phyloP scores from a whole-genome alignment of 2,113 vertebrate genomes.

The Scomber japonicus region DNA sequence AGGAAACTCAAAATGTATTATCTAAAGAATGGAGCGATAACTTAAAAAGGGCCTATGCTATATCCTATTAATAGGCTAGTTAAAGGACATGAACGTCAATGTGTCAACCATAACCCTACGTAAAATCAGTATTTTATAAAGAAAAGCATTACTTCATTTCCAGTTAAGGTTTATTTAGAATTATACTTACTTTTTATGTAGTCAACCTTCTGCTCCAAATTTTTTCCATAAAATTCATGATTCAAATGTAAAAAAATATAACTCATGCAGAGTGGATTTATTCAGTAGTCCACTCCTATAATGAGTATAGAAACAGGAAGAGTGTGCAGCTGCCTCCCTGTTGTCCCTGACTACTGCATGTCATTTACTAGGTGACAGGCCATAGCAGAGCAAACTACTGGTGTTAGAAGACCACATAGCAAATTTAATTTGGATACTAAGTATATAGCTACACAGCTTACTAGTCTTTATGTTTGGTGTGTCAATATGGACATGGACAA shows the following conservation, averaged over 20 bases:
- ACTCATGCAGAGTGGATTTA: neutral
- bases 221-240: neutral
- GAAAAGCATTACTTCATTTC: neutral
- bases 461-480: constrained; percentile 31
- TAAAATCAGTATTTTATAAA: too few relatives aligned
- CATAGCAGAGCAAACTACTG: constrained; percentile 33
- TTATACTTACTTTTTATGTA: constrained; percentile 47
- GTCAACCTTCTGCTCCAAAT: neutral
- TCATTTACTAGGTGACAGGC: constrained; percentile 46
- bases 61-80: too few relatives aligned
- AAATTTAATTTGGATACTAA: constrained; percentile 31
- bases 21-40: too few relatives aligned
- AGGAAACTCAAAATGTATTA: too few relatives aligned
- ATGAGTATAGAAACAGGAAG: constrained; percentile 50
- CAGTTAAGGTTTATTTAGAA: neutral
- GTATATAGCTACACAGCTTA: neutral
- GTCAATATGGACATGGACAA: constrained; percentile 41
- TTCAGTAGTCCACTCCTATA: neutral
- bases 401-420: neutral
- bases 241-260: neutral
- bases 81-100: too few relatives aligned
- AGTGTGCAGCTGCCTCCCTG: neutral
- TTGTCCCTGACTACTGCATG: constrained; percentile 34
- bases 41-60: too few relatives aligned
- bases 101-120: neutral